Conservation (phyloP, 2,113 vertebrate genomes). For the Narcine bancroftii region DNA sequence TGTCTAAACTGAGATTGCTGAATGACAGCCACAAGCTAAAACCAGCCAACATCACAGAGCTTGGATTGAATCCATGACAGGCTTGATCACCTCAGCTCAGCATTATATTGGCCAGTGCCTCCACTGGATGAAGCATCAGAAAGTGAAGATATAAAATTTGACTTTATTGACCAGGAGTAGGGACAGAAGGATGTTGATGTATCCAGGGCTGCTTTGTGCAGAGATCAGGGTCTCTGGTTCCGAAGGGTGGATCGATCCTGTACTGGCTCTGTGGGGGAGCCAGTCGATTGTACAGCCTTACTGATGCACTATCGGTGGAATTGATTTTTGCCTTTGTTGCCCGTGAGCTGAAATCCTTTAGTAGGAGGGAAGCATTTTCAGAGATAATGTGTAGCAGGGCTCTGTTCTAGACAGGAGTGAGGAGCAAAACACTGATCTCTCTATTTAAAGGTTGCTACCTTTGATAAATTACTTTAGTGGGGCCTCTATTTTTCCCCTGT, state of each 20-base stretch:
- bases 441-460: constrained; percentile 21
- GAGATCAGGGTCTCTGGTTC: background rate
- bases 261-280: background rate
- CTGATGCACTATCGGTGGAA: constrained; percentile 8
- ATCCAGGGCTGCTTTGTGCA: constrained; percentile 19
- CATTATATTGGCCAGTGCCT: background rate
- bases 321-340: background rate
- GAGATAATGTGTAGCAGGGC: constrained; percentile 24
- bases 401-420: constrained; percentile 7
- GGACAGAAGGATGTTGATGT: background rate
- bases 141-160: background rate
- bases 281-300: constrained; percentile 4
- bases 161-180: background rate
- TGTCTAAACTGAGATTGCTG: background rate
- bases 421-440: constrained; percentile 17
- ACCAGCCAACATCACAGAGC: background rate
- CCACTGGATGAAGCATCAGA: background rate
- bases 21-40: background rate
- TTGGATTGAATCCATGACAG: background rate
- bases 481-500: background rate
- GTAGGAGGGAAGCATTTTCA: constrained; percentile 26
- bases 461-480: background rate
- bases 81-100: background rate
- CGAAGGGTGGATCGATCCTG: background rate
- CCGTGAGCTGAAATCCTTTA: constrained; percentile 30